These are phyloP conservation scores for Crotophaga sulcirostris DNA, from an alignment of 2,113 vertebrate species.

Conservation along the genomic window DNA sequence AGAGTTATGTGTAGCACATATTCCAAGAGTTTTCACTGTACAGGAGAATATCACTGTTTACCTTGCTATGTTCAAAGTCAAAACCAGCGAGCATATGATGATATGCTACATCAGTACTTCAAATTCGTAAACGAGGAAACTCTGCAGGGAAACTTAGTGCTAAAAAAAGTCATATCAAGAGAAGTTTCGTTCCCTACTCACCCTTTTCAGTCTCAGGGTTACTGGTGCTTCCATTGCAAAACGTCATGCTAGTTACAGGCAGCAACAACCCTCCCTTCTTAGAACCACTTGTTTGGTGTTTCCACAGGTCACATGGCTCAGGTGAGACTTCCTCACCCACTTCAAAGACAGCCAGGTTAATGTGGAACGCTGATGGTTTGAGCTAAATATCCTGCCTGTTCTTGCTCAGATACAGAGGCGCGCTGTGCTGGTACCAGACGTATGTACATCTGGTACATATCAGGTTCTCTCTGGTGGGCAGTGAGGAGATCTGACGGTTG, in stretches of 20 bases:
- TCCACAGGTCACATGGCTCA: neutral
- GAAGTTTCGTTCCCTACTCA: neutral
- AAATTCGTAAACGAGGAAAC: neutral
- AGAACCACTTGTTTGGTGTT: neutral
- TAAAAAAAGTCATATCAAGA: neutral
- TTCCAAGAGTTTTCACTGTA: neutral
- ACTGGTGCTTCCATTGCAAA: neutral
- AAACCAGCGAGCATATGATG: neutral
- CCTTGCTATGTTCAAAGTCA: neutral
- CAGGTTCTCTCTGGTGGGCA: neutral
- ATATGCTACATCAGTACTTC: neutral
- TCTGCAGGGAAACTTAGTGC: neutral
- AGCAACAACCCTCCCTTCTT: neutral
- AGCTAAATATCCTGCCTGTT: neutral
- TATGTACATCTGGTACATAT: neutral
- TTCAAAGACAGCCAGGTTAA: neutral
- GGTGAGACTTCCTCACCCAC: neutral
- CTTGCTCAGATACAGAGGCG: neutral
- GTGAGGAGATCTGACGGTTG: neutral
- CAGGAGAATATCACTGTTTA: neutral
- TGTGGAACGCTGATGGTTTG: neutral
- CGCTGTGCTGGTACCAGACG: neutral
- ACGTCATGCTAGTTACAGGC: neutral
- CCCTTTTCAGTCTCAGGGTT: neutral
- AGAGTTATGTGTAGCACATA: neutral